These are phyloP conservation scores for Omphaloscelis lunosa DNA, from an alignment of 2,888 invertebrate genomes.

Conservation along the genomic window DNA sequence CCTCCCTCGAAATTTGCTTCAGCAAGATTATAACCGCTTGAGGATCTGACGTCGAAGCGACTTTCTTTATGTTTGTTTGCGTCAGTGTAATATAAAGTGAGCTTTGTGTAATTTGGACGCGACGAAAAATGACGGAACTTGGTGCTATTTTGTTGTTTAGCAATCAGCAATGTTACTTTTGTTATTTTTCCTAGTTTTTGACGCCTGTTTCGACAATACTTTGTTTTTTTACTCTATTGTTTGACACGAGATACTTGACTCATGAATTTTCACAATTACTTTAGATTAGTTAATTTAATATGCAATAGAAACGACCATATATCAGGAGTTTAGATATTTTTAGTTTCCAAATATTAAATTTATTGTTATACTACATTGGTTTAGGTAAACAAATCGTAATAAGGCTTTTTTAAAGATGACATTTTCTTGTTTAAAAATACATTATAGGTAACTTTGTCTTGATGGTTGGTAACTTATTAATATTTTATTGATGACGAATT, in stretches of 20 bases:
- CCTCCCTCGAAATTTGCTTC: slow-evolving; percentile 66
- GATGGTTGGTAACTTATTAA: too few relatives aligned
- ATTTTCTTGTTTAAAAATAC: too few relatives aligned
- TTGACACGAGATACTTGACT: background rate
- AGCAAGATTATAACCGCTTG: slow-evolving; percentile 64
- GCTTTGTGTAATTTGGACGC: slow-evolving; percentile 61
- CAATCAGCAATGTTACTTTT: slow-evolving; percentile 32
- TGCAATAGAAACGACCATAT: background rate
- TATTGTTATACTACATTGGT: background rate
- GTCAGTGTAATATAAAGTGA: slow-evolving; percentile 53
- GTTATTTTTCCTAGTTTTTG: background rate
- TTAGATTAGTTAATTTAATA: background rate
- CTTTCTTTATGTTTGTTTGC: slow-evolving; percentile 60
- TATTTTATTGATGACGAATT: too few relatives aligned
- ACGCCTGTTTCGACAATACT: background rate
- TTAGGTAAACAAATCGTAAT: too few relatives aligned
- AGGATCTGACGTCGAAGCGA: slow-evolving; percentile 51
- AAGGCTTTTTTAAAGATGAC: too few relatives aligned
- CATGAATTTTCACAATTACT: background rate
- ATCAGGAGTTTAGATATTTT: background rate
- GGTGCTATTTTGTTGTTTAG: slow-evolving; percentile 38
- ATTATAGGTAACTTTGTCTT: too few relatives aligned
- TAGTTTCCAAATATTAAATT: background rate
- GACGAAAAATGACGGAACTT: slow-evolving; percentile 51
- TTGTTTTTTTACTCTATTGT: background rate